Percentiles rank a stretch among this genome's conserved stretches.
Conservation (phyloP, 2,888 invertebrate species). For the Euclidia mi region DNA sequence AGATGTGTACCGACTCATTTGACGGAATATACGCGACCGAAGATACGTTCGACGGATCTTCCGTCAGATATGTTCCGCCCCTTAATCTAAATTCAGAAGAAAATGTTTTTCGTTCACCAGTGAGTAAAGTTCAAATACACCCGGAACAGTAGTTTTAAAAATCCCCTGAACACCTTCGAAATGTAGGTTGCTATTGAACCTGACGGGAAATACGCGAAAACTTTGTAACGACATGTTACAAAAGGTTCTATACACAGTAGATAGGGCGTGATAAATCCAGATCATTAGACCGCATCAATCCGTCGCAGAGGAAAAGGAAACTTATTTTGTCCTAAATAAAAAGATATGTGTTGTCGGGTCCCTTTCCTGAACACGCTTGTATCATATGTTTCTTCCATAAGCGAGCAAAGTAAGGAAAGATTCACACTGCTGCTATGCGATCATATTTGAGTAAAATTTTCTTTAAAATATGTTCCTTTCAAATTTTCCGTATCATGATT, state of each 20-base stretch:
- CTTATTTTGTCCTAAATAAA: conserved; percentile 55
- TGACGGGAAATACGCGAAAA: too few species aligned
- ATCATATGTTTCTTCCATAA: conserved; percentile 21
- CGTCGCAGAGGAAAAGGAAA: conserved; percentile 34
- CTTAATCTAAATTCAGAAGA: too few species aligned
- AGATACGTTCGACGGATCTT: too few species aligned
- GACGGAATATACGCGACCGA: too few species aligned
- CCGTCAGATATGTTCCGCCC: too few species aligned
- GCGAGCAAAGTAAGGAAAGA: conserved; percentile 4
- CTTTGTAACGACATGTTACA: conserved; percentile 36
- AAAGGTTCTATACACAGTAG: conserved; percentile 26
- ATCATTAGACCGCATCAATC: conserved; percentile 56
- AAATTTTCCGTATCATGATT: background rate
- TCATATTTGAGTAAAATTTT: background rate
- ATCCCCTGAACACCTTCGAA: conserved; percentile 15
- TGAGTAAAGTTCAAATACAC: background rate
- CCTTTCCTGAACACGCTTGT: conserved; percentile 43
- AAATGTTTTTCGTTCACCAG: too few species aligned
- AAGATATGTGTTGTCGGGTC: conserved; percentile 49
- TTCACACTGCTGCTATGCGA: conserved; percentile 1
- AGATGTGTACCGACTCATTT: too few species aligned
- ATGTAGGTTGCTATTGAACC: conserved; percentile 15
- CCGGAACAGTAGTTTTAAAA: background rate
- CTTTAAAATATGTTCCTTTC: background rate
- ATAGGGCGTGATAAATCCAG: conserved; percentile 45